Conservation (phyloP, 2,888 invertebrate species). For the Cataglyphis livida region DNA sequence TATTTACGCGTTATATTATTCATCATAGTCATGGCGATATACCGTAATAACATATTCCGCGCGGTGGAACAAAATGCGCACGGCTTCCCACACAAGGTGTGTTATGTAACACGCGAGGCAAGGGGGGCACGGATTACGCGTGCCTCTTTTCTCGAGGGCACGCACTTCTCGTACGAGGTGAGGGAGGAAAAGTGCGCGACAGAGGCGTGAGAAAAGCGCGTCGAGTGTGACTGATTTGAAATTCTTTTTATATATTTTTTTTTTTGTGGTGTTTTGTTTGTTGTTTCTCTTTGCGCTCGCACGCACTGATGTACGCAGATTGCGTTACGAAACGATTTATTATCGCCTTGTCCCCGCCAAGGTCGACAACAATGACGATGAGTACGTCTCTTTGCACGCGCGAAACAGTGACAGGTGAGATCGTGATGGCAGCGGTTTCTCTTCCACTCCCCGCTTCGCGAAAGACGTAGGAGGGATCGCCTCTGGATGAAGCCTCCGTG, state of each 20-base stretch:
- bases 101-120: conserved; percentile 59
- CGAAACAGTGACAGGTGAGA: conserved; percentile 55
- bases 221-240: conserved; percentile 64
- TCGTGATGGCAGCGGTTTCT: conserved; percentile 13
- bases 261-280: background rate
- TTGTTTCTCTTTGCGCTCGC: conserved; percentile 20
- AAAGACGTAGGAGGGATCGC: background rate
- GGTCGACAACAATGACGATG: conserved; percentile 61
- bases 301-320: conserved; percentile 58
- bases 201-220: conserved; percentile 68
- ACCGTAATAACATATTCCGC: conserved; percentile 21
- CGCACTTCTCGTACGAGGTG: conserved; percentile 1
- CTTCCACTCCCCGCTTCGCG: conserved; percentile 1
- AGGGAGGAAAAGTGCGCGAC: background rate
- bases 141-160: conserved; percentile 41
- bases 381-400: conserved; percentile 19
- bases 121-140: conserved; percentile 19
- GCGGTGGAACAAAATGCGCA: conserved; percentile 37
- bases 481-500: background rate
- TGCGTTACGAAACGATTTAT: conserved; percentile 77
- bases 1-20: background rate
- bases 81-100: conserved; percentile 39
- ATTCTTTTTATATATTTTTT: conserved; percentile 17
- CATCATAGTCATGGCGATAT: conserved; percentile 15
- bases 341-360: conserved; percentile 72